Evolutionary conservation across 2,797 vertebrate species (phyloP).

Genomic region (Spinus olivaceus): DNA sequence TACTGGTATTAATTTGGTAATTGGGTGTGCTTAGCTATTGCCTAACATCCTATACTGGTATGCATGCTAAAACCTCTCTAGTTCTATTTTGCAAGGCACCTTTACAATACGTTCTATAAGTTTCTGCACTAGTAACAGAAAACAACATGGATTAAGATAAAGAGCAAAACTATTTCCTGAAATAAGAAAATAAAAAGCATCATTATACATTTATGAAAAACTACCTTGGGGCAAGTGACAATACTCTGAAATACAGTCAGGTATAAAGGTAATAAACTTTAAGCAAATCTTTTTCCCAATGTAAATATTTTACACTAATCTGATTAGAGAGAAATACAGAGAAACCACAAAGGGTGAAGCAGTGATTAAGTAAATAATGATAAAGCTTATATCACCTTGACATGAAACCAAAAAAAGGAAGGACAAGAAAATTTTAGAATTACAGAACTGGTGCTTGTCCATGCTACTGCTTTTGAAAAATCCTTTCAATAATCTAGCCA

Average conservation of each 20-base stretch:
- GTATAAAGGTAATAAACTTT: slow-evolving; percentile 48
- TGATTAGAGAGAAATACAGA: slow-evolving; percentile 32
- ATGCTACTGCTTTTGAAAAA: slow-evolving; percentile 47
- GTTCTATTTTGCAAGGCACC: slow-evolving; percentile 88
- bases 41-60: slow-evolving; percentile 75
- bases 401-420: neutral
- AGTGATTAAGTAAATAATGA: slow-evolving; percentile 4
- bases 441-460: slow-evolving; percentile 43
- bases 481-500: neutral
- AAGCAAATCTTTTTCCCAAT: neutral
- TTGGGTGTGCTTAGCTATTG: slow-evolving; percentile 81
- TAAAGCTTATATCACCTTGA: neutral
- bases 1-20: slow-evolving; percentile 76
- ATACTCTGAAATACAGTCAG: slow-evolving; percentile 32
- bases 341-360: slow-evolving; percentile 30
- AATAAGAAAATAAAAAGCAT: slow-evolving; percentile 50
- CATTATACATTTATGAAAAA: slow-evolving; percentile 29
- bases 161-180: slow-evolving; percentile 53
- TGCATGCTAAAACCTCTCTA: slow-evolving; percentile 80
- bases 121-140: slow-evolving; percentile 64
- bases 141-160: slow-evolving; percentile 42
- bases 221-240: slow-evolving; percentile 27
- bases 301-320: slow-evolving; percentile 4
- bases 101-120: slow-evolving; percentile 76
- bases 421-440: slow-evolving; percentile 23